Conservation (phyloP, 2,888 invertebrate species). For the Nasonia oneida region DNA sequence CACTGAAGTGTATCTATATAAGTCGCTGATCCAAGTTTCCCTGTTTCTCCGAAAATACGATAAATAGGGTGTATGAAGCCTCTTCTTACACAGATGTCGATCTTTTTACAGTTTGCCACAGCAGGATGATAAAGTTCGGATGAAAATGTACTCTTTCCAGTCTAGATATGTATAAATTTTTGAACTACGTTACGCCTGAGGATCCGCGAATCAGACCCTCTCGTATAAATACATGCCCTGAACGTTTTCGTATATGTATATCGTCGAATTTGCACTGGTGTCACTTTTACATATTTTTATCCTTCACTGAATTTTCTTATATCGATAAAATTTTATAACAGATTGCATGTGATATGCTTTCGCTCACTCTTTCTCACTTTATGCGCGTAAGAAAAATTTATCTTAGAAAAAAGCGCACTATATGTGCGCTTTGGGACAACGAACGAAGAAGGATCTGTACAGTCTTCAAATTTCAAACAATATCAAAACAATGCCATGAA, state of each 20-base stretch:
- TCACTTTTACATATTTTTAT: slow-evolving; percentile 35
- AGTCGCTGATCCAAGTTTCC: slow-evolving; percentile 19
- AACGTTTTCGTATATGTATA: slow-evolving; percentile 23
- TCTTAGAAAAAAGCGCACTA: slow-evolving; percentile 29
- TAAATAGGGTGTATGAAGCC: slow-evolving; percentile 21
- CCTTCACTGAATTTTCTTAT: slow-evolving; percentile 7
- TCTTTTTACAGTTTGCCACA: slow-evolving; percentile 29
- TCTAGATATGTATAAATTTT: slow-evolving; percentile 60
- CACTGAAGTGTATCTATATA: neutral
- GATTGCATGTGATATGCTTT: slow-evolving; percentile 43
- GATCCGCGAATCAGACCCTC: slow-evolving; percentile 18
- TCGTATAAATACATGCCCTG: slow-evolving; percentile 50
- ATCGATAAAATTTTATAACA: slow-evolving; percentile 47
- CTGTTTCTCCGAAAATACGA: slow-evolving; percentile 48
- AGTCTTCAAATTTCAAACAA: neutral
- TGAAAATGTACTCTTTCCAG: slow-evolving; percentile 38
- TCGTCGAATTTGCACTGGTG: slow-evolving; percentile 46
- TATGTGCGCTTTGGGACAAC: slow-evolving; percentile 10
- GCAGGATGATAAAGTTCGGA: slow-evolving; percentile 16
- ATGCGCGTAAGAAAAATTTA: slow-evolving; percentile 1
- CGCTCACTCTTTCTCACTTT: slow-evolving; percentile 11
- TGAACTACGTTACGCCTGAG: slow-evolving; percentile 44
- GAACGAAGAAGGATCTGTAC: slow-evolving; percentile 20
- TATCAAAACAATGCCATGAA: neutral
- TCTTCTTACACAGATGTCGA: slow-evolving; percentile 1